Evolutionary conservation across 2,797 vertebrate species (phyloP).

Genomic region (Eidolon dupreanum): DNA sequence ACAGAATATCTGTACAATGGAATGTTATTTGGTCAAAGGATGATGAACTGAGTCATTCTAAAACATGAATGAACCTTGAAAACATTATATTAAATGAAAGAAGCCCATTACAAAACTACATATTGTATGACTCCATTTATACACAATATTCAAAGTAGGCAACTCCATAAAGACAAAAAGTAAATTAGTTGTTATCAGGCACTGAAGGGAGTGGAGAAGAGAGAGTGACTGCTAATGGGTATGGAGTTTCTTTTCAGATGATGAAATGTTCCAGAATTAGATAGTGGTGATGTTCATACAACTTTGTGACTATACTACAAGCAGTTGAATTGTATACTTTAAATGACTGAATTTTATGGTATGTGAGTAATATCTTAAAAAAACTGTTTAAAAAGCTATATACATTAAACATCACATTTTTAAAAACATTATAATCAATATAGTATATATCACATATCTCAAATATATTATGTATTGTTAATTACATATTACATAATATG

Average conservation of each 20-base stretch:
- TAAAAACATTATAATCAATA: neutral
- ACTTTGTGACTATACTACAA: neutral
- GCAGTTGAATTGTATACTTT: neutral
- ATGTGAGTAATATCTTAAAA: neutral
- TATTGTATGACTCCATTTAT: neutral
- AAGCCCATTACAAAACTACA: neutral
- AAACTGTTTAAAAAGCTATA: neutral
- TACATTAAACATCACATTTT: neutral
- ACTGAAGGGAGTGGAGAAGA: neutral
- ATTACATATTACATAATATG: neutral
- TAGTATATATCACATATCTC: neutral
- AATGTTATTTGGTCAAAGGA: neutral
- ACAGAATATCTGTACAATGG: neutral
- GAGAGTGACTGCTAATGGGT: neutral
- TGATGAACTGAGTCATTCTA: neutral
- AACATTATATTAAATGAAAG: neutral
- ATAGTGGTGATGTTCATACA: neutral
- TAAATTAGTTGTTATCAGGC: neutral
- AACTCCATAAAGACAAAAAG: neutral
- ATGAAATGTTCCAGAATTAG: constrained; percentile 16
- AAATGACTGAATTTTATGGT: neutral
- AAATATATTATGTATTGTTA: neutral
- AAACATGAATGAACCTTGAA: neutral
- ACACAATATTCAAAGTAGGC: neutral
- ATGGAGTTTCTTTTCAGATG: neutral